These are phyloP conservation scores for Theocolax elegans DNA, from an alignment of 1,140 invertebrate genomes.

Conservation along the genomic window DNA sequence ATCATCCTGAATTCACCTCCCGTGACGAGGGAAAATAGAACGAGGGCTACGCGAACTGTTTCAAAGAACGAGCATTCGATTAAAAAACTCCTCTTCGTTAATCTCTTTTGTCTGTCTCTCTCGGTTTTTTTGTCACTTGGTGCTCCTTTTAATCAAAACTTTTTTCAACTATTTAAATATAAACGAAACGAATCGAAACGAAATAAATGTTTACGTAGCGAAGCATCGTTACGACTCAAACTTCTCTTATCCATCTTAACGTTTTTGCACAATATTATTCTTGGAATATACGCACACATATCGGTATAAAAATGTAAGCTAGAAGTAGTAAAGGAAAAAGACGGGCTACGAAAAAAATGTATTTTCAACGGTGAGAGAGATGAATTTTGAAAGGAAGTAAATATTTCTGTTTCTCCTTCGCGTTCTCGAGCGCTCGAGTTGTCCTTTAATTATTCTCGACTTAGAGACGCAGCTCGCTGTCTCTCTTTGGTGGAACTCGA, in stretches of 20 bases:
- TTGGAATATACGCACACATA: too few species aligned
- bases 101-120: too few species aligned
- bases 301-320: background rate
- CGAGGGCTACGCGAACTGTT: background rate
- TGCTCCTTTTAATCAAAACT: too few species aligned
- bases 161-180: too few species aligned
- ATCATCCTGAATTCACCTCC: background rate
- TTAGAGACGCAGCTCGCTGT: slow-evolving; percentile 13
- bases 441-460: slow-evolving; percentile 34
- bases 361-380: background rate
- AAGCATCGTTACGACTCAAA: too few species aligned
- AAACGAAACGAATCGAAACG: too few species aligned
- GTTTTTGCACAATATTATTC: too few species aligned
- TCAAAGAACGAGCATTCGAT: background rate
- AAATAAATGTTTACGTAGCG: too few species aligned
- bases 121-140: too few species aligned
- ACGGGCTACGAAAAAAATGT: background rate
- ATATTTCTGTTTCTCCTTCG: slow-evolving; percentile 17
- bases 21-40: background rate
- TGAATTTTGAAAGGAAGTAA: slow-evolving; percentile 28
- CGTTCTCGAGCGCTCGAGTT: slow-evolving; percentile 1
- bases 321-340: background rate
- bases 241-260: too few species aligned
- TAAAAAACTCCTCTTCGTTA: background rate
- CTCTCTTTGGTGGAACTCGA: background rate